These are phyloP conservation scores for Champsocephalus esox DNA, from an alignment of 2,797 vertebrate genomes.

Conservation along the genomic window DNA sequence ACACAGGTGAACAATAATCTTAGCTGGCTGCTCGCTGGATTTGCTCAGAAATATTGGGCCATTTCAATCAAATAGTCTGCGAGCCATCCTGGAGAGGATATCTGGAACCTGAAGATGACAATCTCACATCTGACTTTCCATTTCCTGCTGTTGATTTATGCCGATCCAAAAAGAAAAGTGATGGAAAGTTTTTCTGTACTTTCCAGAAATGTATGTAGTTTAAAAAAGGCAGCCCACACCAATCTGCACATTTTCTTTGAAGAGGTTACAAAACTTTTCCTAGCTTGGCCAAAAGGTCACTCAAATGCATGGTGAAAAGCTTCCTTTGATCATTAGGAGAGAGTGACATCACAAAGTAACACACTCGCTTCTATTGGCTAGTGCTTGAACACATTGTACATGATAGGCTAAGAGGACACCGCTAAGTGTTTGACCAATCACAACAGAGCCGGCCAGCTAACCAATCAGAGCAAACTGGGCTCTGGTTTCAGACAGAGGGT, in stretches of 20 bases:
- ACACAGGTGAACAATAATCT: slow-evolving; percentile 71
- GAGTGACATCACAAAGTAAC: too few species aligned
- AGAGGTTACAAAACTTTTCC: too few species aligned
- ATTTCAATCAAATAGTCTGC: slow-evolving; percentile 65
- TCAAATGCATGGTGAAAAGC: too few species aligned
- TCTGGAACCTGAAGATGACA: slow-evolving; percentile 46
- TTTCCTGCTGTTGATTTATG: slow-evolving; percentile 25
- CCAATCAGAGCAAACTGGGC: too few species aligned
- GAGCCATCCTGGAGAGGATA: slow-evolving; percentile 54
- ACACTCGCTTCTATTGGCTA: too few species aligned
- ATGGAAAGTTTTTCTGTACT: slow-evolving; percentile 16
- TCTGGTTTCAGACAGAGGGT: too few species aligned
- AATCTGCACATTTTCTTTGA: not conserved
- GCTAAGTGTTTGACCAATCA: too few species aligned
- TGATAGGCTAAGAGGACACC: too few species aligned
- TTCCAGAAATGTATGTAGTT: not conserved
- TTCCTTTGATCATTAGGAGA: too few species aligned
- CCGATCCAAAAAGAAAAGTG: slow-evolving; percentile 18
- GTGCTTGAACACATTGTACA: too few species aligned
- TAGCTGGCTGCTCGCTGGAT: slow-evolving; percentile 55
- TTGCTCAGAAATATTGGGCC: slow-evolving; percentile 58
- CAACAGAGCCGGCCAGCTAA: too few species aligned
- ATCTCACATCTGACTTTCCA: slow-evolving; percentile 52
- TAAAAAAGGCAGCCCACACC: slow-evolving; percentile 9
- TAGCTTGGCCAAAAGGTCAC: too few species aligned